Evolutionary conservation across 1,140 invertebrate species (phyloP).

Genomic region (Scaptodrosophila lebanonensis): DNA sequence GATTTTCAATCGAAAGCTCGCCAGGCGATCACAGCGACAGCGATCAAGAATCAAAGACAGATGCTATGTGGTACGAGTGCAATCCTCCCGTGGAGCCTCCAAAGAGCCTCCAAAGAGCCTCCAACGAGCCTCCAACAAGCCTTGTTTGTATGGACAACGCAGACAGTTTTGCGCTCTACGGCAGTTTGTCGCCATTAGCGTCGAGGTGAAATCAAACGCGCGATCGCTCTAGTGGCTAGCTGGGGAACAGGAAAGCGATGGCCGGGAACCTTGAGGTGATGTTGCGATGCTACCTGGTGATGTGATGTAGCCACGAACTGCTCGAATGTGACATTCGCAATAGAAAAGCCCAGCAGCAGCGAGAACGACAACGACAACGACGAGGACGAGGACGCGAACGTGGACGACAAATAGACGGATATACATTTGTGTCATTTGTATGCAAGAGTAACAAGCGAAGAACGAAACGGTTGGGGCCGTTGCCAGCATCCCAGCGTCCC

Average conservation of each 20-base stretch:
- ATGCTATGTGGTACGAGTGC: neutral
- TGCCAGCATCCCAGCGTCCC: constrained; percentile 53
- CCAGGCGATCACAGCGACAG: neutral
- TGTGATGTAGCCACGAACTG: constrained; percentile 43
- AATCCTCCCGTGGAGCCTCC: no score
- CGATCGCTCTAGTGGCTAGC: constrained; percentile 24
- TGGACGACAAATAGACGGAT: no score
- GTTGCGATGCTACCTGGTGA: constrained; percentile 5
- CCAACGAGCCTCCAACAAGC: no score
- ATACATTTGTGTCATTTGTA: constrained; percentile 75
- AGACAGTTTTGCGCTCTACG: constrained; percentile 66
- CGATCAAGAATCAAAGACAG: neutral
- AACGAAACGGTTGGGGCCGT: constrained; percentile 36
- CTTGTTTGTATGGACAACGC: neutral
- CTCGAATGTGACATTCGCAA: constrained; percentile 65
- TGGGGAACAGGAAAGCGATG: neutral
- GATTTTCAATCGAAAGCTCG: neutral
- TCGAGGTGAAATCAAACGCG: constrained; percentile 66
- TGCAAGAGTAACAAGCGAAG: constrained; percentile 72
- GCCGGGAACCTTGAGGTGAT: neutral
- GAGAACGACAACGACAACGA: neutral
- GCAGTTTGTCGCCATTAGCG: constrained; percentile 76
- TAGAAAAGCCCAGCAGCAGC: constrained; percentile 40
- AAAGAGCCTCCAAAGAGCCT: no score
- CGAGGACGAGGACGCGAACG: constrained; percentile 33